A percentile compares a stretch with the other conserved stretches of the same genome.
Evolutionary conservation across 2,797 vertebrate species (phyloP).

Genomic region (Lutjanus campechanus): DNA sequence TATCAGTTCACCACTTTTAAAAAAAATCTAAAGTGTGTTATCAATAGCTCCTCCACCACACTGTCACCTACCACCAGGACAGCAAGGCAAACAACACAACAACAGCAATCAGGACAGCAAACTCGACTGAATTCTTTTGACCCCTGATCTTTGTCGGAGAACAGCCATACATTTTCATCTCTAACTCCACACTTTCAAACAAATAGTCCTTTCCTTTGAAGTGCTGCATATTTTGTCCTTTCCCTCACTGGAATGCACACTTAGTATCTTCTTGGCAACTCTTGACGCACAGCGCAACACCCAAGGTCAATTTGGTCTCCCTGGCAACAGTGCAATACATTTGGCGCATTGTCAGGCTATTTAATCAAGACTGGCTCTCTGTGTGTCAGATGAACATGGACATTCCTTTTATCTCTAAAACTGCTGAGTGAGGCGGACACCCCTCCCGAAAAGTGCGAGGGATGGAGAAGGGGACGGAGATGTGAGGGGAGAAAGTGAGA

Average conservation of each 20-base stretch:
- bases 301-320: conserved; percentile 85
- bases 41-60: not conserved
- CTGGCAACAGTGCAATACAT: conserved; percentile 80
- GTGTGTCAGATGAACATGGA: conserved; percentile 71
- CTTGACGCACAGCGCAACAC: conserved; percentile 64
- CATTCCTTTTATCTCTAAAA: conserved; percentile 80
- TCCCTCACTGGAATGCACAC: conserved; percentile 38
- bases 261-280: conserved; percentile 73
- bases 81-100: not conserved
- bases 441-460: conserved; percentile 53
- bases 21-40: too few relatives aligned
- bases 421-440: conserved; percentile 76
- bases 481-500: conserved; percentile 41
- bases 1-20: too few relatives aligned
- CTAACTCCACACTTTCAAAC: conserved; percentile 41
- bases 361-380: conserved; percentile 79
- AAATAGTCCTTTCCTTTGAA: conserved; percentile 64
- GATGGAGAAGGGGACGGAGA: conserved; percentile 37
- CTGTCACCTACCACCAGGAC: not conserved
- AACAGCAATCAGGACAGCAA: conserved; percentile 25
- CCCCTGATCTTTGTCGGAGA: conserved; percentile 6
- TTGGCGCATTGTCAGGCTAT: conserved; percentile 83
- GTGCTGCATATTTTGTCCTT: conserved; percentile 68
- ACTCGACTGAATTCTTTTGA: conserved; percentile 23
- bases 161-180: conserved; percentile 31